These are phyloP conservation scores for Serrognathus titanus DNA, from an alignment of 2,888 invertebrate genomes.

Conservation along the genomic window DNA sequence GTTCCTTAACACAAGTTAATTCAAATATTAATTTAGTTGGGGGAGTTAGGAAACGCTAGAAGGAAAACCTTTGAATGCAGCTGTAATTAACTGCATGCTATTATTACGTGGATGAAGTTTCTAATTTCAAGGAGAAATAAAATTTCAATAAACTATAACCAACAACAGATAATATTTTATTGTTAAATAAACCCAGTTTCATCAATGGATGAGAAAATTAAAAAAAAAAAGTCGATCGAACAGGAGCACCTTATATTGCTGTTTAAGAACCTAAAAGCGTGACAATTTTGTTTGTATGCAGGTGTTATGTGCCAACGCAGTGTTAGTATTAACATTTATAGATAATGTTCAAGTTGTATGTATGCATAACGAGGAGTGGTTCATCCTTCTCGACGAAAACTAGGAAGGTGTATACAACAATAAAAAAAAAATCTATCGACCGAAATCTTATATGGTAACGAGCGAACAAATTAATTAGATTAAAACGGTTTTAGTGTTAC, in stretches of 20 bases:
- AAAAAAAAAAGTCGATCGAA: too few relatives aligned
- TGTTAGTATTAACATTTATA: constrained; percentile 1
- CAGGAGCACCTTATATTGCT: neutral
- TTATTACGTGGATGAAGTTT: too few relatives aligned
- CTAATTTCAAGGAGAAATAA: too few relatives aligned
- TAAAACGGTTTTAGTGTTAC: constrained; percentile 4
- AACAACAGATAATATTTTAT: too few relatives aligned
- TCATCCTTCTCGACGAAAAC: neutral
- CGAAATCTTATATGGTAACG: constrained; percentile 1
- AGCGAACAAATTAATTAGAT: constrained; percentile 3
- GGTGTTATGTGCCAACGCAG: constrained; percentile 2
- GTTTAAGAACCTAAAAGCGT: constrained; percentile 4
- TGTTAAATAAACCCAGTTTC: too few relatives aligned
- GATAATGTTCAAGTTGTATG: neutral
- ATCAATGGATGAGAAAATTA: too few relatives aligned
- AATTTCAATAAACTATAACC: too few relatives aligned
- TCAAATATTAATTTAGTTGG: too few relatives aligned
- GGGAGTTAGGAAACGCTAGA: too few relatives aligned
- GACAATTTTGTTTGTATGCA: constrained; percentile 8
- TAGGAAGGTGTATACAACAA: neutral
- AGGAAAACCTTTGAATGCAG: too few relatives aligned
- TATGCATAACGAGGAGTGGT: neutral
- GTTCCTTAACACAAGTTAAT: too few relatives aligned
- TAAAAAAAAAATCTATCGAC: neutral
- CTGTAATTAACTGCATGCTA: too few relatives aligned